Evolutionary conservation across 2,888 invertebrate genomes (phyloP).

Genomic region (Campoletis raptor): DNA sequence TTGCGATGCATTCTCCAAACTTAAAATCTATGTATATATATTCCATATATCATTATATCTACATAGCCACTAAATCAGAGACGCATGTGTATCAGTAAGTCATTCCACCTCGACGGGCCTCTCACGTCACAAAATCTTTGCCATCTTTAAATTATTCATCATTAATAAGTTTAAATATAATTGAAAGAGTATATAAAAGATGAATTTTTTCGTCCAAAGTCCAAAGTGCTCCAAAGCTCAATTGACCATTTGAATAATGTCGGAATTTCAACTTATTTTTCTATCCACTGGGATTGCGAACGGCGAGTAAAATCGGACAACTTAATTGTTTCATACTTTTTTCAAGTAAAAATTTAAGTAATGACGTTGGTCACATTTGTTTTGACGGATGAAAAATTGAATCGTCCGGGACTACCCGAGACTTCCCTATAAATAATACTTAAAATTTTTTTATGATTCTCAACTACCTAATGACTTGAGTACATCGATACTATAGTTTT

Average conservation of each 20-base stretch:
- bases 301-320: too few species aligned
- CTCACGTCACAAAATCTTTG: neutral
- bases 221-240: neutral
- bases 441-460: neutral
- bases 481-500: neutral
- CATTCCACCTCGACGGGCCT: neutral
- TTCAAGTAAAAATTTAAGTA: too few species aligned
- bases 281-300: too few species aligned
- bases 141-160: neutral
- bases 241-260: too few species aligned
- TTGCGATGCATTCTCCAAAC: constrained; percentile 70
- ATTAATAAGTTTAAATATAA: neutral
- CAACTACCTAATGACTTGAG: neutral
- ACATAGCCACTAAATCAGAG: neutral
- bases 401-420: too few species aligned
- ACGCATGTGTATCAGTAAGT: constrained; percentile 1
- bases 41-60: neutral
- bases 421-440: too few species aligned
- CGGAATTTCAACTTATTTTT: too few species aligned
- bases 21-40: constrained; percentile 12
- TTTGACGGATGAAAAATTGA: neutral
- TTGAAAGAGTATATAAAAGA: neutral
- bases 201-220: neutral
- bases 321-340: too few species aligned
- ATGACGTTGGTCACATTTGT: too few species aligned